Evolutionary conservation across 2,888 invertebrate species (phyloP).

Genomic region (Iselma pallidipennis): DNA sequence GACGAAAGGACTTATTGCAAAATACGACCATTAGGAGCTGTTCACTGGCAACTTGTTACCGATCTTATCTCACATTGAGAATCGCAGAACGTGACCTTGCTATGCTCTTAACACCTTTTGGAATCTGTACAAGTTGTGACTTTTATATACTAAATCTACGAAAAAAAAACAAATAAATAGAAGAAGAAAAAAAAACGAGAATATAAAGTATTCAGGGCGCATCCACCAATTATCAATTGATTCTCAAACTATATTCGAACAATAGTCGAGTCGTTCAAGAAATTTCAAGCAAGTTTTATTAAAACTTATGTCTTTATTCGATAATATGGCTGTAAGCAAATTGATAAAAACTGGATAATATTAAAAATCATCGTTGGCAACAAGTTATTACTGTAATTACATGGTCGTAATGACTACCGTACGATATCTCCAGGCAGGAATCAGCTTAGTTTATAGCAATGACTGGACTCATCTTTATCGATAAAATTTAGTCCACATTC

Average conservation of each 20-base stretch:
- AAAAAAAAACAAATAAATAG: not conserved
- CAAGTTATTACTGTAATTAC: not conserved
- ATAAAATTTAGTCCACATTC: not conserved
- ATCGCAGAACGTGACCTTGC: conserved; percentile 56
- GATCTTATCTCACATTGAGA: conserved; percentile 51
- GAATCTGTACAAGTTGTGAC: conserved; percentile 39
- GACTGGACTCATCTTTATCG: not conserved
- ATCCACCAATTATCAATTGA: not conserved
- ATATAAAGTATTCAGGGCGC: not conserved
- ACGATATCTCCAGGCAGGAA: not conserved
- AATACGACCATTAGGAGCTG: conserved; percentile 53
- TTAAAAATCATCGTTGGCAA: not conserved
- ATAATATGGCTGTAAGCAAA: not conserved
- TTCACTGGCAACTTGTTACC: conserved; percentile 53
- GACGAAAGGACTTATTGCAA: conserved; percentile 46
- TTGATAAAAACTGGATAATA: not conserved
- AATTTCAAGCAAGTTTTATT: too few species aligned
- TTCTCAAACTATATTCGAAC: too few species aligned
- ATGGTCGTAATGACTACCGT: not conserved
- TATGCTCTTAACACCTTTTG: conserved; percentile 51
- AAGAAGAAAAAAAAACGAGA: not conserved
- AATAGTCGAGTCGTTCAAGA: too few species aligned
- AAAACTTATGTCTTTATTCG: not conserved
- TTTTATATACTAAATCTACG: conserved; percentile 11
- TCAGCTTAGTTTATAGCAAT: not conserved